Conservation (phyloP, 2,113 vertebrate genomes). For the Mystacornis crossleyi region DNA sequence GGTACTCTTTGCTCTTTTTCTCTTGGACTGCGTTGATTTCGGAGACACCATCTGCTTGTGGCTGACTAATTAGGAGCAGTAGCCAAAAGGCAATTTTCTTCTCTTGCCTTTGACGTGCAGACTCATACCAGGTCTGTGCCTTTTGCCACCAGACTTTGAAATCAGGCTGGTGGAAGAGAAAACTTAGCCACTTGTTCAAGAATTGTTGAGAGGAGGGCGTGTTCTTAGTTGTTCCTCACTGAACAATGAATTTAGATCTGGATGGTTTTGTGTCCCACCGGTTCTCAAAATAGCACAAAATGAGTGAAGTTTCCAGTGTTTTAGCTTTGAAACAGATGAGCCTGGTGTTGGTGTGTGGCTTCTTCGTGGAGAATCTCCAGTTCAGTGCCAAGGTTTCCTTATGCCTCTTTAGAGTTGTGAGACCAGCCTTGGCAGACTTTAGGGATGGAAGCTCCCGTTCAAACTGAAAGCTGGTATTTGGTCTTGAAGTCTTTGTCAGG, state of each 20-base stretch:
- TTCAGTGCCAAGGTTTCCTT: not conserved
- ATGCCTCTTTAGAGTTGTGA: not conserved
- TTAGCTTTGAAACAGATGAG: not conserved
- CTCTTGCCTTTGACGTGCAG: not conserved
- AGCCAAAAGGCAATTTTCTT: not conserved
- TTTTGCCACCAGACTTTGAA: not conserved
- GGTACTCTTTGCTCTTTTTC: conserved; percentile 1
- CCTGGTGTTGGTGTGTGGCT: not conserved
- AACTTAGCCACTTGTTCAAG: not conserved
- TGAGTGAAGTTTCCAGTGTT: not conserved
- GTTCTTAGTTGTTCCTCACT: not conserved
- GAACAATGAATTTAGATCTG: not conserved
- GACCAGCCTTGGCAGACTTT: not conserved
- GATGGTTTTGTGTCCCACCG: not conserved
- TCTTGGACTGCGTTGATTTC: not conserved
- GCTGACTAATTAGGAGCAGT: not conserved
- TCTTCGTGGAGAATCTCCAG: not conserved
- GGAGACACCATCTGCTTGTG: conserved; percentile 19
- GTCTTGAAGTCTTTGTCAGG: not conserved
- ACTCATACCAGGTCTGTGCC: not conserved
- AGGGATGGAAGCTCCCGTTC: not conserved
- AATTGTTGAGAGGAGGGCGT: not conserved
- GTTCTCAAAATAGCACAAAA: not conserved
- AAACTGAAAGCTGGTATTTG: not conserved
- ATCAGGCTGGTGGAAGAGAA: not conserved